Percentiles rank a stretch among this genome's conserved stretches.
Conservation (phyloP, 1,140 invertebrate genomes). For the Druon quercuslanigerum region DNA sequence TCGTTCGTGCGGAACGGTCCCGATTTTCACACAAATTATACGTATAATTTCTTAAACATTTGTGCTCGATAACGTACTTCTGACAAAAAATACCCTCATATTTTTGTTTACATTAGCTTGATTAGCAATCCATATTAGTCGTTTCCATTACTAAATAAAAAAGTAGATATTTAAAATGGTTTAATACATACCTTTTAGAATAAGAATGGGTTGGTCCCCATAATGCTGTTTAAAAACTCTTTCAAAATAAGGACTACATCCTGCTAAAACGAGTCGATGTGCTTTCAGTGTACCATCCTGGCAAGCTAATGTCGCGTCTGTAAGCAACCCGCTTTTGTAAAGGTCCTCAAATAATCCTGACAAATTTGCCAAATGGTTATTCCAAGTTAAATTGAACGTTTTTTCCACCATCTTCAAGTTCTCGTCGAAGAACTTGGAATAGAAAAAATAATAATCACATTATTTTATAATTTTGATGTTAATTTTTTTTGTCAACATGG, state of each 20-base stretch:
- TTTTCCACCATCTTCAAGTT: constrained; percentile 76
- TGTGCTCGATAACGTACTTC: too few species aligned
- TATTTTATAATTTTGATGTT: too few species aligned
- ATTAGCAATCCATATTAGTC: too few species aligned
- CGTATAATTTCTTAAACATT: too few species aligned
- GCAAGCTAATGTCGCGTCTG: constrained; percentile 81
- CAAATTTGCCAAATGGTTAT: constrained; percentile 84
- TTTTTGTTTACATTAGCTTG: too few species aligned
- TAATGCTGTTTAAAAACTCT: constrained; percentile 81
- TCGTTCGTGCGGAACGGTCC: too few species aligned
- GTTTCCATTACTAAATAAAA: too few species aligned
- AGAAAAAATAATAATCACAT: not conserved
- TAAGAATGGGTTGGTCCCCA: constrained; percentile 84
- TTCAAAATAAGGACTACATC: constrained; percentile 86
- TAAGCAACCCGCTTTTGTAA: constrained; percentile 82
- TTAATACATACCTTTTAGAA: constrained; percentile 77
- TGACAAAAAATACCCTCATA: not conserved
- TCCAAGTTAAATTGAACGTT: constrained; percentile 84
- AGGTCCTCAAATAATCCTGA: constrained; percentile 83
- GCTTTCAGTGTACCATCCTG: constrained; percentile 81
- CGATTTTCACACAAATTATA: too few species aligned
- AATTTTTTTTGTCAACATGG: too few species aligned
- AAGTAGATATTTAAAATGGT: not conserved
- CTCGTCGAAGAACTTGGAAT: not conserved
- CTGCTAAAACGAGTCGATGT: constrained; percentile 83